Evolutionary conservation across 2,888 invertebrate species (phyloP), one percentile per base, ranked within the genome.

Genomic region (Tachina fera): DNA sequence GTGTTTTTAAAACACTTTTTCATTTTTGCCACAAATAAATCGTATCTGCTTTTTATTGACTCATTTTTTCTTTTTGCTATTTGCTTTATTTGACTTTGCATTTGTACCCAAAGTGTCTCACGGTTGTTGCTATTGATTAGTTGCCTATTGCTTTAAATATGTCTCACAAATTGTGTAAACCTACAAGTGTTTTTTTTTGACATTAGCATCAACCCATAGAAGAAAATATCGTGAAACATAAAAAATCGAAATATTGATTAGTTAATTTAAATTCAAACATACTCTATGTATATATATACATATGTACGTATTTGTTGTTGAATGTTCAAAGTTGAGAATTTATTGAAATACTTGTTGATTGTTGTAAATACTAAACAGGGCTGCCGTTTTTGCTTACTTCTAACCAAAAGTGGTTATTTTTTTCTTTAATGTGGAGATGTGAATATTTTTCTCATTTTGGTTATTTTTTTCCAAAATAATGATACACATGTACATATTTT

Each of bases 181-280:
- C n/a, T n/a, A 49, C 13, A 31, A 31, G 22, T 53, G 3, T 76
- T 77, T 68, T 60, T n/a, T n/a, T 22, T 49, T 31, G n/a, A 63
- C 43, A 75, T 53, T 45, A 45, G 43, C 10, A 51, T 6, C 9
- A 31, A 47, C 41, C 47, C 47, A 65, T 31, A 31, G 31, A 45
- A 47, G 39, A 61, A 43, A 14, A 45, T 9, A 49, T 19, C 45
- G n/a, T 16, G 22, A n/a, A 49, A 19, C 19, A 61, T 9, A 61
- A 41, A 49, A 58, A 70, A 75, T 82, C 53, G 75, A 71, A 60
- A 41, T 82, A 82, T 82, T 63, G 76, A 82, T 75, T 75, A 43
- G 22, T 41, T 58, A 45, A 53, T 70, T 61, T 68, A 58, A 56
- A 56, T 49, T 47, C 41, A 53, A 39, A 41, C 45, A 16, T 4